These are phyloP conservation scores for Centroberyx gerrardi DNA, from an alignment of 2,797 vertebrate genomes.

Conservation along the genomic window DNA sequence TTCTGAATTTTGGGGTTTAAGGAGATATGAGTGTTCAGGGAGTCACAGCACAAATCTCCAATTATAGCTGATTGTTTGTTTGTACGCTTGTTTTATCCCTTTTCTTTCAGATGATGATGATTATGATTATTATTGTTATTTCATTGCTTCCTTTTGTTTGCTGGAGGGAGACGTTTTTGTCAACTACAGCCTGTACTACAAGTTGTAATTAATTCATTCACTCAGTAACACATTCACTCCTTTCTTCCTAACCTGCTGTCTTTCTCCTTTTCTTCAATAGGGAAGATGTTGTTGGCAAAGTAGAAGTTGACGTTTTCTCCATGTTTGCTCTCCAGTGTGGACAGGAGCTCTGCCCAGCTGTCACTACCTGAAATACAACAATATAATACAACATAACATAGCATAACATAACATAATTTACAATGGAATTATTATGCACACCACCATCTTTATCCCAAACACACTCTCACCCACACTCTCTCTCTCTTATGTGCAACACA, in stretches of 20 bases:
- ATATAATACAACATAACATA: no score
- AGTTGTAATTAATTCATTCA: no score
- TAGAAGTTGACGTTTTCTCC: constrained; percentile 11
- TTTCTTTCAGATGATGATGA: neutral
- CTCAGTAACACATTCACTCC: no score
- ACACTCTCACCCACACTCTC: neutral
- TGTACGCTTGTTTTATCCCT: no score
- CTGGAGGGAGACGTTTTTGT: neutral
- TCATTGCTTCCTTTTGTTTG: neutral
- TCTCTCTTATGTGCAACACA: neutral
- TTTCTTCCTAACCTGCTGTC: neutral
- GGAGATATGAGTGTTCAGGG: no score
- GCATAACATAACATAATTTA: no score
- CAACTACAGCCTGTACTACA: no score
- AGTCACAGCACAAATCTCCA: no score
- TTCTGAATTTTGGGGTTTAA: neutral
- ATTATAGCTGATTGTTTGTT: no score
- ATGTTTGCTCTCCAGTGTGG: neutral
- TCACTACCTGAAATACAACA: neutral
- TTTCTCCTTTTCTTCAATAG: neutral
- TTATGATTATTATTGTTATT: neutral
- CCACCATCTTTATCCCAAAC: neutral
- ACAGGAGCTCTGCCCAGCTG: neutral
- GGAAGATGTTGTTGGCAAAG: constrained; percentile 9
- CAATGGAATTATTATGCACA: neutral